Evolutionary conservation across 2,113 vertebrate genomes (phyloP).

Genomic region (Oncorhynchus masou): DNA sequence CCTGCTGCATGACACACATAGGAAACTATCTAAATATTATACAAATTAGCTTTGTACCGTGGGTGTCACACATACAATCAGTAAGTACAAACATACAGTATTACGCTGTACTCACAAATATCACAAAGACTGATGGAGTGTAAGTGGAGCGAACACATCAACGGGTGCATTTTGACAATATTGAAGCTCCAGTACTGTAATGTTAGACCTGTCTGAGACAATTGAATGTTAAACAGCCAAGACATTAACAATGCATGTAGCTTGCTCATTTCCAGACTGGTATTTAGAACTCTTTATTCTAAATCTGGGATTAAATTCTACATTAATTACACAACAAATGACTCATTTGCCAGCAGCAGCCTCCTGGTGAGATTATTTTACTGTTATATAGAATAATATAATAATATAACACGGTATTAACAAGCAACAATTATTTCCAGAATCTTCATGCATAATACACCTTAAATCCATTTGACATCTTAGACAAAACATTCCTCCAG

Average conservation of each 20-base stretch:
- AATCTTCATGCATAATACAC: not conserved
- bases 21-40: constrained; percentile 32
- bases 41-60: constrained; percentile 32
- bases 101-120: not conserved
- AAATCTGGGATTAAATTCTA: constrained; percentile 43
- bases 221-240: not conserved
- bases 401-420: constrained; percentile 39
- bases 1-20: constrained; percentile 46
- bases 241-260: not conserved
- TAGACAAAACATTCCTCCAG: constrained; percentile 16
- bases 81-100: not conserved
- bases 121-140: not conserved
- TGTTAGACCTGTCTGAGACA: too few relatives aligned
- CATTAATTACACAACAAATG: constrained; percentile 54
- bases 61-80: constrained; percentile 20
- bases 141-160: not conserved
- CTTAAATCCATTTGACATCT: constrained; percentile 19
- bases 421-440: constrained; percentile 21
- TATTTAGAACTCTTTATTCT: constrained; percentile 10
- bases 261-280: not conserved
- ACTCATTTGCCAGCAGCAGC: constrained; percentile 43
- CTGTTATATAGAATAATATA: constrained; percentile 20
- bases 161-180: not conserved
- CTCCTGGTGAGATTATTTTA: constrained; percentile 20
- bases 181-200: not conserved